Base-by-base conservation (phyloP, 2,797 vertebrate genomes). In the Thunnus albacares region DNA sequence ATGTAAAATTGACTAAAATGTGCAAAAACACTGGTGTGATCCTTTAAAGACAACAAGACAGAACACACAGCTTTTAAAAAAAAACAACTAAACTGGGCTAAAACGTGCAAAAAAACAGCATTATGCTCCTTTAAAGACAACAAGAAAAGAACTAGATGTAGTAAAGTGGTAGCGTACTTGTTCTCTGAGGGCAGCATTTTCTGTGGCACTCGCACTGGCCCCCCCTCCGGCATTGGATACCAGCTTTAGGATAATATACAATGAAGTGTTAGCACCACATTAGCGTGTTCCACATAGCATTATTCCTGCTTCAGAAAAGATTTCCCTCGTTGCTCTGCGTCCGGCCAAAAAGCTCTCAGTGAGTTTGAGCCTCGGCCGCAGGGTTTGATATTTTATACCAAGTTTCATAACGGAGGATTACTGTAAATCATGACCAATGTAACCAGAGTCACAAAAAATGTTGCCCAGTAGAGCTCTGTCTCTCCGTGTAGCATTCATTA, bases 161-260 rank as follows among this genome's bases (percentile, higher is more conserved):
- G 86, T 83, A 89, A 92, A 90, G 86, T 81, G 85, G 84, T 85
- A 72, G 87, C 88, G 79, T 94, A 95, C 92, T 95, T 95, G 94
- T 94, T 93, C 92, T 96, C 93, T 93, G 94, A 92, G 93, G 94
- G 92, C 94, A 95, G 92, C 93, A 95, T 95, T 94, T 95, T 95
- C 94, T 96, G 95, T 93, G 87, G 93, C 88, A 93, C 87, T 91
- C 91, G 83, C 83, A 92, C 92, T 72, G 93, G 90, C 91, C 92
- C 94, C 92, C 92, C 93, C 90, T 94, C 94, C 88, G 93, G 88
- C 93, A 93, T 91, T 75, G 93, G 94, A 89, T 95, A 94, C 94
- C 94, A 95, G 93, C 90, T 95, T 95, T 75, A 94, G 93, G 92
- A 95, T 93, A 87, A 93, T 82, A 90, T 84, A 89, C 86, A 91